phyloP scores from a whole-genome alignment of 2,797 vertebrate genomes.

The Anas capensis region DNA sequence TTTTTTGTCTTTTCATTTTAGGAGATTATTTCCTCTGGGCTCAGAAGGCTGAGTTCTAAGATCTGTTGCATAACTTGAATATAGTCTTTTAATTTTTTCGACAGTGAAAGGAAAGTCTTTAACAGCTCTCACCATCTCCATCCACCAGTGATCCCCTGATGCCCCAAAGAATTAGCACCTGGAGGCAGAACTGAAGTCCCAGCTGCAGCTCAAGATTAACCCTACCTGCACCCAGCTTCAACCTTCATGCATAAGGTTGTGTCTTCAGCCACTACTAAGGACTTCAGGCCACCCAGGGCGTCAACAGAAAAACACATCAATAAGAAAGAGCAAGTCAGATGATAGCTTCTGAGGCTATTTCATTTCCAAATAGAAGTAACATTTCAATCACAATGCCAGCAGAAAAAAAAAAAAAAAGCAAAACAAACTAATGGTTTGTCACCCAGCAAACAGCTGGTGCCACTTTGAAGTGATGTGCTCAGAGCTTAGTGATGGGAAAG shows the following conservation, averaged over 20 bases:
- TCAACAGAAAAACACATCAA: constrained; percentile 32
- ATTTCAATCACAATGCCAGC: neutral
- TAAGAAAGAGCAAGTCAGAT: neutral
- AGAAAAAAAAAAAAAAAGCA: neutral
- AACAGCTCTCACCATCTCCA: neutral
- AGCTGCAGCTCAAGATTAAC: neutral
- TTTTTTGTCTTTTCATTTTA: neutral
- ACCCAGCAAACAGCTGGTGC: accelerated
- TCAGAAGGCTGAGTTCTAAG: neutral
- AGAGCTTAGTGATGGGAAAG: neutral
- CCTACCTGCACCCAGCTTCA: neutral
- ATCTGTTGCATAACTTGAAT: neutral
- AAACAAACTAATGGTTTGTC: neutral
- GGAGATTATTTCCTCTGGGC: neutral
- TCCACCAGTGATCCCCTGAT: neutral
- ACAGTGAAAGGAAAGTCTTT: neutral
- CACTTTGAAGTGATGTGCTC: neutral
- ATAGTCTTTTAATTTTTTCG: neutral
- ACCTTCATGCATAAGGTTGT: neutral
- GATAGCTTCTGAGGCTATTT: neutral
- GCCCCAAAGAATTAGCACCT: neutral
- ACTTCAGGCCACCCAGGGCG: neutral
- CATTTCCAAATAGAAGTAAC: neutral
- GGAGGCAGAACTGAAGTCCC: neutral
- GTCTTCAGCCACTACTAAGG: constrained; percentile 14